Conservation (phyloP, 2,113 vertebrate species). For the Amphiprion ocellaris region DNA sequence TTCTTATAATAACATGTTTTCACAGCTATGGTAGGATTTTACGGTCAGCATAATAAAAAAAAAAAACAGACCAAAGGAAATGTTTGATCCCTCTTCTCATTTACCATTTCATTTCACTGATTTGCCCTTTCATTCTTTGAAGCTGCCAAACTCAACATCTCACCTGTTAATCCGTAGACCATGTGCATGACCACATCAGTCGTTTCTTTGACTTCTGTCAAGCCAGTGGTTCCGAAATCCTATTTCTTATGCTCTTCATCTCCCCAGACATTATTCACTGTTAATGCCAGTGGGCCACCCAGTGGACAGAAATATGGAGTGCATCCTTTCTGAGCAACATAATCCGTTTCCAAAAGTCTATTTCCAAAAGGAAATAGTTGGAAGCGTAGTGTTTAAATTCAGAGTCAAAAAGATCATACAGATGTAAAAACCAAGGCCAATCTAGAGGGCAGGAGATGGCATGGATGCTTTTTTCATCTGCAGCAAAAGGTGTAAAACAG, state of each 20-base stretch:
- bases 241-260: not conserved
- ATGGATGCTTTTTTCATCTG: too few relatives aligned
- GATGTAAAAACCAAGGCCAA: not conserved
- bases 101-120: not conserved
- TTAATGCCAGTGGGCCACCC: constrained; percentile 67
- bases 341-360: not conserved
- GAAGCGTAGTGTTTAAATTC: not conserved
- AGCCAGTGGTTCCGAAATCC: not conserved
- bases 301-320: constrained; percentile 63
- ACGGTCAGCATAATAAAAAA: not conserved
- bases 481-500: constrained; percentile 9
- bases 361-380: not conserved
- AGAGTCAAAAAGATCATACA: not conserved
- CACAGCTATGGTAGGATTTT: constrained; percentile 11
- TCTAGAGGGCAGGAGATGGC: not conserved
- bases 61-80: constrained; percentile 7
- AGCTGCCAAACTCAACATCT: not conserved
- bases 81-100: not conserved
- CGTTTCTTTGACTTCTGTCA: not conserved
- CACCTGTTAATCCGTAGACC: constrained; percentile 10
- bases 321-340: constrained; percentile 3
- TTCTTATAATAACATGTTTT: constrained; percentile 16
- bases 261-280: not conserved
- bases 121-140: not conserved
- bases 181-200: not conserved